Percentiles rank a stretch among this genome's conserved stretches.
Evolutionary conservation across 2,888 invertebrate species (phyloP).

Genomic region (Tenthredo scrophulariae): DNA sequence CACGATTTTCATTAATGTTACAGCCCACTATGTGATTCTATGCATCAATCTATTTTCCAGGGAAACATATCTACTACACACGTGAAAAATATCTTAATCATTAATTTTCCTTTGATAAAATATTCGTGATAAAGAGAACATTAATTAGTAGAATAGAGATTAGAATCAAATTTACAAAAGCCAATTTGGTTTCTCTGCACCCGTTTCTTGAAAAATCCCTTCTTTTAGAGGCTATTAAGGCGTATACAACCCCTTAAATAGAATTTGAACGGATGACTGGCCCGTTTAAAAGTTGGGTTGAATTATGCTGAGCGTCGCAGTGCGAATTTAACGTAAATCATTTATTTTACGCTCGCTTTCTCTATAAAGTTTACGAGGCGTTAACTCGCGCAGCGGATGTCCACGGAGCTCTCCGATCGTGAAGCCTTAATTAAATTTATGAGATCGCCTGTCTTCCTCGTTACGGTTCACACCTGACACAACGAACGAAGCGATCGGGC

Average conservation of each 20-base stretch:
- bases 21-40: not conserved
- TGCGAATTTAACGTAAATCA: constrained; percentile 36
- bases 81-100: not conserved
- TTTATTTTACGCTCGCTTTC: constrained; percentile 43
- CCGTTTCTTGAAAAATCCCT: constrained; percentile 10
- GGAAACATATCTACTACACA: not conserved
- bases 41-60: not conserved
- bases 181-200: not conserved
- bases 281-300: constrained; percentile 26
- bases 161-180: constrained; percentile 1
- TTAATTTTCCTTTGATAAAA: not conserved
- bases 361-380: constrained; percentile 48
- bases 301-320: constrained; percentile 33
- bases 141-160: not conserved
- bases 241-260: constrained; percentile 29
- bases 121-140: not conserved
- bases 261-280: constrained; percentile 18
- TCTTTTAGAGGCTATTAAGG: constrained; percentile 1
- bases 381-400: constrained; percentile 46
- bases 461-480: constrained; percentile 42
- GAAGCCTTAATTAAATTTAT: constrained; percentile 50
- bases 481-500: not conserved
- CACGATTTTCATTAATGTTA: not conserved
- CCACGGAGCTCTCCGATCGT: constrained; percentile 42
- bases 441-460: constrained; percentile 45